Conservation (phyloP, 2,113 vertebrate species). For the Emydocephalus ijimae region DNA sequence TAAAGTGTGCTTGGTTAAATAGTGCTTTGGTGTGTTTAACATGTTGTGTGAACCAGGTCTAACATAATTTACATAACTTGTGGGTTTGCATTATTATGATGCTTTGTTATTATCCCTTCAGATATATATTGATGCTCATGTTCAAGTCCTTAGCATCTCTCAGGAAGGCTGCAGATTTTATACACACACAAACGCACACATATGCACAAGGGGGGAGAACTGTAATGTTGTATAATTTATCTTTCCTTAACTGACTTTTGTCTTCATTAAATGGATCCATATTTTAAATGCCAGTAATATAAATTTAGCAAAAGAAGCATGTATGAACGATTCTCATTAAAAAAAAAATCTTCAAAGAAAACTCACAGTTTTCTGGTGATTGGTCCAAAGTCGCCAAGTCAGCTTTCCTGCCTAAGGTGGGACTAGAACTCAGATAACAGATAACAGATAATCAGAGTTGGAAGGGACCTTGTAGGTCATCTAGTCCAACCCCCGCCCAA, state of each 20-base stretch:
- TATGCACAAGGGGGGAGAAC: not conserved
- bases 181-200: too few species aligned
- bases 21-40: not conserved
- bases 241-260: not conserved
- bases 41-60: not conserved
- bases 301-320: not conserved
- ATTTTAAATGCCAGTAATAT: not conserved
- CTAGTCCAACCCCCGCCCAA: too few species aligned
- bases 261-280: not conserved
- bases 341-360: not conserved
- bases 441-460: too few species aligned
- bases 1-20: not conserved
- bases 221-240: not conserved
- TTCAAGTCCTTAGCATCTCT: not conserved
- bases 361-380: too few species aligned
- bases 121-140: not conserved
- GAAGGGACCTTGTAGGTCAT: too few species aligned
- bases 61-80: not conserved
- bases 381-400: too few species aligned
- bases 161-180: not conserved
- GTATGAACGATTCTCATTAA: not conserved
- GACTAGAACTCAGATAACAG: too few species aligned
- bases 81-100: not conserved
- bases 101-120: not conserved
- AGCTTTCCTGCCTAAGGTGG: too few species aligned